A percentile compares a stretch with the other conserved stretches of the same genome.
Evolutionary conservation across 2,888 invertebrate species (phyloP).

Genomic region (Julus scanicus): DNA sequence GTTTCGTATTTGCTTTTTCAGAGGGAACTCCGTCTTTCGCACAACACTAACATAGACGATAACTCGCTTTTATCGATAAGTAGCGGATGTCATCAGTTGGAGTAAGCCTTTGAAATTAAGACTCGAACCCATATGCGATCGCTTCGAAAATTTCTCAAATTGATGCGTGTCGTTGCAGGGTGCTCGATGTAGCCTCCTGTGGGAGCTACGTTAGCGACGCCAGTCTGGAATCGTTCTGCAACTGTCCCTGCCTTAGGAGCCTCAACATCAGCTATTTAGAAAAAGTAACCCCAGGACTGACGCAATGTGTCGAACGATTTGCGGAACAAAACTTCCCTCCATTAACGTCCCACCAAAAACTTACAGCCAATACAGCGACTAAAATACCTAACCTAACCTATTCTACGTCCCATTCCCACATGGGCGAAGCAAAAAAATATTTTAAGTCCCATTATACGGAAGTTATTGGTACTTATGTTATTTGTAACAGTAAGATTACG

Average conservation of each 20-base stretch:
- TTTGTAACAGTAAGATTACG: no score
- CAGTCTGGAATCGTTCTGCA: neutral
- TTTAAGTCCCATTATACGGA: no score
- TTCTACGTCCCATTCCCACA: no score
- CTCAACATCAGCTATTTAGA: constrained; percentile 9
- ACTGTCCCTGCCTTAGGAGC: neutral
- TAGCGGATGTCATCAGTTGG: neutral
- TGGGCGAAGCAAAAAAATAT: no score
- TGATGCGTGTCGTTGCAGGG: constrained; percentile 37
- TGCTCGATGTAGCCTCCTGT: neutral
- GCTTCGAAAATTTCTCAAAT: neutral
- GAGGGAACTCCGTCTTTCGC: neutral
- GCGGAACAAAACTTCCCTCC: no score
- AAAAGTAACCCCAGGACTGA: neutral
- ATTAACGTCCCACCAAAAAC: no score
- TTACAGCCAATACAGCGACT: no score
- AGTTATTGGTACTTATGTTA: no score
- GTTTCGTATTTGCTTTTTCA: neutral
- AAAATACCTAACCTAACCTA: no score
- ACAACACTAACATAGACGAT: neutral
- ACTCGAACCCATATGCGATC: neutral
- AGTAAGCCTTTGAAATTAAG: neutral
- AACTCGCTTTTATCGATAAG: neutral
- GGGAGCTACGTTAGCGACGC: neutral
- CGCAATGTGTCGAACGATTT: no score